These are phyloP conservation scores for Amphibalanus amphitrite DNA, from an alignment of 1,140 invertebrate genomes.

Conservation along the genomic window DNA sequence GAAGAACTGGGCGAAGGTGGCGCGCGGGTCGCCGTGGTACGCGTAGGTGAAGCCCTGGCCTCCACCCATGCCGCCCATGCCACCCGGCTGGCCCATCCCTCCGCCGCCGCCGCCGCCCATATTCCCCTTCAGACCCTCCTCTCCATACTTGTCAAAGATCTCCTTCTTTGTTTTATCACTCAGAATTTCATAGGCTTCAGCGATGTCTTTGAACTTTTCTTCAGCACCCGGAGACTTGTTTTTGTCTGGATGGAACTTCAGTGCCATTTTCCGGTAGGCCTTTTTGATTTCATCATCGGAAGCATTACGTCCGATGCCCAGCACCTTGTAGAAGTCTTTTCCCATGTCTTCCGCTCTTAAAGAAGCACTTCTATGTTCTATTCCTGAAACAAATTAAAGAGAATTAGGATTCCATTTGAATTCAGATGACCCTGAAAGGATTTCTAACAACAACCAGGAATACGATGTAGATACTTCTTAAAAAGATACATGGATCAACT, in stretches of 20 bases:
- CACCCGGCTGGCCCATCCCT: no score
- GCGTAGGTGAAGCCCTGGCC: conserved; percentile 47
- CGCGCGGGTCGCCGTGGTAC: conserved; percentile 70
- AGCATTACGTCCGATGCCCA: conserved; percentile 70
- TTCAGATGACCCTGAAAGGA: no score
- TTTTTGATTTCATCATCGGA: conserved; percentile 95
- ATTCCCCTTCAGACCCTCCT: conserved; percentile 80
- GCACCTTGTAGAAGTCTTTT: conserved; percentile 93
- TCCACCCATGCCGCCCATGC: conserved; percentile 26
- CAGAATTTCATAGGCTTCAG: conserved; percentile 95
- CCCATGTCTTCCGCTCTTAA: conserved; percentile 53
- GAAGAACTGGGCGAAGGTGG: conserved; percentile 93
- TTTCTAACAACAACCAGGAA: no score
- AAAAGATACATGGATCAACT: no score
- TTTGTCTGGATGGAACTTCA: conserved; percentile 98
- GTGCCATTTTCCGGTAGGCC: conserved; percentile 86
- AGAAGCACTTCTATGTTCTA: no score
- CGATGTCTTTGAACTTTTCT: conserved; percentile 94
- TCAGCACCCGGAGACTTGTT: conserved; percentile 88
- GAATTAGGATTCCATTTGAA: no score
- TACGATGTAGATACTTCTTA: no score
- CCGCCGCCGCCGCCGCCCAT: conserved; percentile 33
- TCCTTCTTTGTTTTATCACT: conserved; percentile 89
- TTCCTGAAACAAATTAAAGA: not conserved
- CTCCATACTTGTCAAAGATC: conserved; percentile 88